Evolutionary conservation across 2,113 vertebrate genomes (phyloP).

Genomic region (Oenanthe oenanthe): DNA sequence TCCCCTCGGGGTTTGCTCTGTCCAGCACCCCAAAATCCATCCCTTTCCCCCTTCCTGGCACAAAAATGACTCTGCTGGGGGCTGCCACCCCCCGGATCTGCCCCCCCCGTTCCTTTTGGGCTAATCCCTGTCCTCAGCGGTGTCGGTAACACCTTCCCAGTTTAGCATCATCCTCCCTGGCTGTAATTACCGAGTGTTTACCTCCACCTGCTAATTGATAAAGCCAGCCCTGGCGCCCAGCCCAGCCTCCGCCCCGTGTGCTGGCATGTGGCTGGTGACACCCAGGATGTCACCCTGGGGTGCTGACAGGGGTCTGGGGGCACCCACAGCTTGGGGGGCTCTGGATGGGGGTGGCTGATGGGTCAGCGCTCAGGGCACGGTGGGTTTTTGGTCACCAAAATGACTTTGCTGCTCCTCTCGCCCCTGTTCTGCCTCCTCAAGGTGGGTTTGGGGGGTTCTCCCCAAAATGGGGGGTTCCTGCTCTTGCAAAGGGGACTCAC

Average conservation of each 20-base stretch:
- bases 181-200: slow-evolving; percentile 56
- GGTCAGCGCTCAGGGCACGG: background rate
- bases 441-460: no score
- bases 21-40: background rate
- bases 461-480: background rate
- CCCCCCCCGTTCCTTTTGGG: background rate
- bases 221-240: slow-evolving; percentile 27
- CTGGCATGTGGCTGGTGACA: background rate
- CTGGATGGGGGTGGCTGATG: background rate
- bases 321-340: background rate
- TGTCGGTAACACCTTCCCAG: slow-evolving; percentile 59
- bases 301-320: rapidly evolving
- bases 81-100: background rate
- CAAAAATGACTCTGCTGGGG: rapidly evolving
- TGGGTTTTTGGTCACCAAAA: background rate
- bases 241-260: background rate
- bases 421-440: background rate
- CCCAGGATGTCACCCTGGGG: rapidly evolving
- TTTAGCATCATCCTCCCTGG: slow-evolving; percentile 64
- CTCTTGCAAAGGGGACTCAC: rapidly evolving
- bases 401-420: rapidly evolving
- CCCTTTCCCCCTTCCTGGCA: background rate
- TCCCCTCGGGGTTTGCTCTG: background rate
- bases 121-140: slow-evolving; percentile 55
- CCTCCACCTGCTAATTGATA: slow-evolving; percentile 68